phyloP scores from a whole-genome alignment of 1,140 invertebrate species.

The Drosophila quadrilineata region DNA sequence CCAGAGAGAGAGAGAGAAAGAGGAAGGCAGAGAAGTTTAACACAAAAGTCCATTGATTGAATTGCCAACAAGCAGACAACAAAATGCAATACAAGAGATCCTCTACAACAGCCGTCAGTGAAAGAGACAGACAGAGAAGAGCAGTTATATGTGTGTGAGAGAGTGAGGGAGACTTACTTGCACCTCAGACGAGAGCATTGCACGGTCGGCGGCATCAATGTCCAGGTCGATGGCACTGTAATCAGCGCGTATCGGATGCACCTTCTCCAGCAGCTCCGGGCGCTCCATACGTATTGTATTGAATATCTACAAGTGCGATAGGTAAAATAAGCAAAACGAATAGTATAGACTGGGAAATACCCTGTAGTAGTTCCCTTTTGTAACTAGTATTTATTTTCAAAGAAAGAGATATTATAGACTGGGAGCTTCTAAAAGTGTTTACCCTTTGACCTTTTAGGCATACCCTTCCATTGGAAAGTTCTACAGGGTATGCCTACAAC shows the following conservation, averaged over 20 bases:
- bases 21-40: slow-evolving; percentile 17
- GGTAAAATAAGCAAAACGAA: no score
- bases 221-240: slow-evolving; percentile 90
- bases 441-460: not conserved
- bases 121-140: not conserved
- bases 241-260: slow-evolving; percentile 91
- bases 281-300: slow-evolving; percentile 84
- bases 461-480: not conserved
- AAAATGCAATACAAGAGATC: slow-evolving; percentile 16
- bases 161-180: slow-evolving; percentile 58
- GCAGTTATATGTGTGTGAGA: not conserved
- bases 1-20: not conserved
- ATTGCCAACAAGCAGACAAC: slow-evolving; percentile 54
- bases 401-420: no score
- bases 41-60: slow-evolving; percentile 74
- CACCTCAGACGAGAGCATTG: slow-evolving; percentile 75
- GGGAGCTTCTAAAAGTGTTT: no score
- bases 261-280: slow-evolving; percentile 86
- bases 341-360: not conserved
- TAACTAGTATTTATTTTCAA: no score
- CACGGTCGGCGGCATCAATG: slow-evolving; percentile 82
- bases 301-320: slow-evolving; percentile 88
- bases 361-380: no score
- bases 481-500: slow-evolving; percentile 2
- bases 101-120: not conserved